These are phyloP conservation scores for Eilema caniola DNA, from an alignment of 2,888 invertebrate genomes.

Conservation along the genomic window DNA sequence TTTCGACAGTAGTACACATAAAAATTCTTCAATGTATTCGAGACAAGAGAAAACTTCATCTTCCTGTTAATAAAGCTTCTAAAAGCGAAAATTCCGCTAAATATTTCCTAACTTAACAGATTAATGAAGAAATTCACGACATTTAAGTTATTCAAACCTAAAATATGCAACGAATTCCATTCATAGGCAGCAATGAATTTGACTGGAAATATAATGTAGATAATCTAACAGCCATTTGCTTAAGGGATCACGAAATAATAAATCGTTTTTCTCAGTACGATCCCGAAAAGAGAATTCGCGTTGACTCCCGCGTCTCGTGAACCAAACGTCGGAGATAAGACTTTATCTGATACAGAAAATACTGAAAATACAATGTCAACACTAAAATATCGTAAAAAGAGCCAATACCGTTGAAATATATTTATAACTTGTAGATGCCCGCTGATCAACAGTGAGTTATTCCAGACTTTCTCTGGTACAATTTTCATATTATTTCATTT, in stretches of 20 bases:
- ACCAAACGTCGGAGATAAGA: slow-evolving; percentile 43
- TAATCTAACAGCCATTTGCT: slow-evolving; percentile 42
- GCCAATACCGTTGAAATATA: slow-evolving; percentile 10
- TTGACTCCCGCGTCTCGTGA: slow-evolving; percentile 25
- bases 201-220: slow-evolving; percentile 38
- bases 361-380: slow-evolving; percentile 35
- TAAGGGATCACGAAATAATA: slow-evolving; percentile 46
- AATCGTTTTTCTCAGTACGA: slow-evolving; percentile 47
- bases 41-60: slow-evolving; percentile 11
- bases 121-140: neutral
- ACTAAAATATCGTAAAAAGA: slow-evolving; percentile 24
- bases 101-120: neutral
- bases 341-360: slow-evolving; percentile 38
- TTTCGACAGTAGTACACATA: neutral
- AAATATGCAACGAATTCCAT: slow-evolving; percentile 20
- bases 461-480: neutral
- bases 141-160: slow-evolving; percentile 17
- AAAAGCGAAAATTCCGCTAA: slow-evolving; percentile 2
- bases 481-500: neutral
- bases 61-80: slow-evolving; percentile 5
- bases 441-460: neutral
- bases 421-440: neutral
- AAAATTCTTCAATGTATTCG: neutral
- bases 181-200: slow-evolving; percentile 24
- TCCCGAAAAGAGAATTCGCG: slow-evolving; percentile 45